Conservation (phyloP, 1,140 invertebrate species). For the Drosophila subobscura region DNA sequence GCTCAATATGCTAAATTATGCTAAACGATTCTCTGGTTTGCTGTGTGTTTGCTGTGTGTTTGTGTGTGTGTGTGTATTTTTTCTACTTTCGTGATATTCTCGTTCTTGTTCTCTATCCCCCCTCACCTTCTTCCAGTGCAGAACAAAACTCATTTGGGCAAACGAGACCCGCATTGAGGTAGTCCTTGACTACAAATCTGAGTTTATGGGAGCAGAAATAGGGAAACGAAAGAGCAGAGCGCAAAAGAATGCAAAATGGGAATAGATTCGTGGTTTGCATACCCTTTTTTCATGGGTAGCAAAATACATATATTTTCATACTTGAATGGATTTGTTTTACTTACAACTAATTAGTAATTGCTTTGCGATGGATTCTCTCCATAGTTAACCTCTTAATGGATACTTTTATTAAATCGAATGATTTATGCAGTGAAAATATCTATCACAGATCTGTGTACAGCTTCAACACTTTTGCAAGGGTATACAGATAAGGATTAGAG, state of each 20-base stretch:
- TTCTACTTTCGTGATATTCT: conserved; percentile 40
- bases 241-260: conserved; percentile 26
- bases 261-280: background rate
- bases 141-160: conserved; percentile 62
- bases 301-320: too few species aligned
- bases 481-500: too few species aligned
- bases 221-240: conserved; percentile 6
- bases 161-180: conserved; percentile 79
- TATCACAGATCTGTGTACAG: too few species aligned
- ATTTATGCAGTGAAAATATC: too few species aligned
- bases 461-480: too few species aligned
- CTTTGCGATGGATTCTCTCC: too few species aligned
- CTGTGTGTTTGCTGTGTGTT: background rate
- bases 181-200: conserved; percentile 67
- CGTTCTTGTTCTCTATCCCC: conserved; percentile 22
- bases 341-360: too few species aligned
- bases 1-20: conserved; percentile 75
- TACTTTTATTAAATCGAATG: too few species aligned
- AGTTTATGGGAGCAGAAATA: conserved; percentile 17
- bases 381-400: too few species aligned
- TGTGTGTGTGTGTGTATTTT: conserved; percentile 1
- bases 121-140: background rate
- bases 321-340: too few species aligned
- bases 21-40: conserved; percentile 65
- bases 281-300: too few species aligned